These are phyloP conservation scores for Manis crassicaudata DNA, from an alignment of 2,797 vertebrate species.

Conservation along the genomic window DNA sequence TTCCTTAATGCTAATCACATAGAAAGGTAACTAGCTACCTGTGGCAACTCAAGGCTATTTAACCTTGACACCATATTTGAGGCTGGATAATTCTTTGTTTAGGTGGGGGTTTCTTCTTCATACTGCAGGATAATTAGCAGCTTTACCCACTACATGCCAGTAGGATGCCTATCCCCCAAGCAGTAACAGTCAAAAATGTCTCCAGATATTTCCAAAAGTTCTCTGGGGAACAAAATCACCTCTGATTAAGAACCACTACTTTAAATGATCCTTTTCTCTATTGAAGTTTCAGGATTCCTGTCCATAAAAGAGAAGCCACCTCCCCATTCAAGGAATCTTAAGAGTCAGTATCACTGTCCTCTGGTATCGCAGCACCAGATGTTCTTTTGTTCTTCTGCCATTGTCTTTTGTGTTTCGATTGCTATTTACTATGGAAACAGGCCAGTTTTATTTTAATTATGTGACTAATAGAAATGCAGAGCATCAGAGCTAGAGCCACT, in stretches of 20 bases:
- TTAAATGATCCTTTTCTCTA: background rate
- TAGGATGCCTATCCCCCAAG: background rate
- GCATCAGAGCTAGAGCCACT: background rate
- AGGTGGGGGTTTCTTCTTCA: too few relatives aligned
- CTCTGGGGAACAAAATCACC: background rate
- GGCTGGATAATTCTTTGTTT: background rate
- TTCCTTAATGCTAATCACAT: background rate
- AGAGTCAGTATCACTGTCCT: background rate
- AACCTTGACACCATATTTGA: background rate
- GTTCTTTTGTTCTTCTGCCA: background rate
- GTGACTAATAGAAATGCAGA: background rate
- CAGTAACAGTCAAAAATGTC: background rate
- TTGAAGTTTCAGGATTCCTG: background rate
- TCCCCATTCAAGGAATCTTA: background rate
- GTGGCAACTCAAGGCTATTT: background rate
- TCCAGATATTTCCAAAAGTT: background rate
- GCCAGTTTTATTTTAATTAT: background rate
- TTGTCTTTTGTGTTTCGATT: background rate
- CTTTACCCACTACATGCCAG: background rate
- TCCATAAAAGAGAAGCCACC: background rate
- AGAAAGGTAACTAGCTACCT: background rate
- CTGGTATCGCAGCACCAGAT: background rate
- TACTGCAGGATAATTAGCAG: background rate
- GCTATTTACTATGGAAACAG: background rate
- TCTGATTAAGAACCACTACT: background rate